These are phyloP conservation scores for Harlomillsia oculata DNA, from an alignment of 1,140 invertebrate species.

Conservation along the genomic window DNA sequence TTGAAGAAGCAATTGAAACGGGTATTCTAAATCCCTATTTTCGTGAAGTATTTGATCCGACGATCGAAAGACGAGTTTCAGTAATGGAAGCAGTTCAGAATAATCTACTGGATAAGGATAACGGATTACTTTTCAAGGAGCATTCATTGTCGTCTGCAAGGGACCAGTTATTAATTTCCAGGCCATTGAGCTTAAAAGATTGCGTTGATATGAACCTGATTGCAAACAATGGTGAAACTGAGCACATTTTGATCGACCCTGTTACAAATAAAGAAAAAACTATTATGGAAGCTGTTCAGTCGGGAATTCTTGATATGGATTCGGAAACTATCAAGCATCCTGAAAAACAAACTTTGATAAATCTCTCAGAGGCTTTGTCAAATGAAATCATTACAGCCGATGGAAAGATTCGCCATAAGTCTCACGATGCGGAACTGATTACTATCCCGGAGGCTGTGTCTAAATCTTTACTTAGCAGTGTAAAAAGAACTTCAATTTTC, in stretches of 20 bases:
- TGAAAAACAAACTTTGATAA: conserved; percentile 65
- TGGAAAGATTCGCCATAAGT: conserved; percentile 62
- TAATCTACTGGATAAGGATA: conserved; percentile 65
- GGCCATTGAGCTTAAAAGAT: conserved; percentile 83
- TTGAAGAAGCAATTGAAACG: conserved; percentile 67
- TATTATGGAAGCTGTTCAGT: conserved; percentile 69
- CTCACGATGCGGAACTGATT: conserved; percentile 61
- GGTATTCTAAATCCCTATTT: conserved; percentile 63
- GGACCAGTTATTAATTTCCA: conserved; percentile 64
- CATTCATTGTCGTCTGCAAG: conserved; percentile 69
- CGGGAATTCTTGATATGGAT: conserved; percentile 76
- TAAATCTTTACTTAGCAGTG: conserved; percentile 20
- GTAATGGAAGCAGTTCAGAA: conserved; percentile 63
- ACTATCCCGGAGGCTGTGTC: conserved; percentile 50
- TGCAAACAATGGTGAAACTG: conserved; percentile 52
- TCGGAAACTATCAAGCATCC: conserved; percentile 73
- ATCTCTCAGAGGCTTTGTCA: conserved; percentile 72
- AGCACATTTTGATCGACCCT: conserved; percentile 57
- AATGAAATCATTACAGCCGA: conserved; percentile 67
- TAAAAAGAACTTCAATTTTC: conserved; percentile 38
- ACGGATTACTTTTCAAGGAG: conserved; percentile 56
- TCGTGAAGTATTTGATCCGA: conserved; percentile 69
- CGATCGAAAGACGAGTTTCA: conserved; percentile 66
- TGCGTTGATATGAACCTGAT: conserved; percentile 68
- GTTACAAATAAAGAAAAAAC: conserved; percentile 61